Percentiles rank a stretch among this genome's conserved stretches.
These are phyloP conservation scores for Lepidonotus clava DNA, from an alignment of 2,888 invertebrate species.

Conservation along the genomic window DNA sequence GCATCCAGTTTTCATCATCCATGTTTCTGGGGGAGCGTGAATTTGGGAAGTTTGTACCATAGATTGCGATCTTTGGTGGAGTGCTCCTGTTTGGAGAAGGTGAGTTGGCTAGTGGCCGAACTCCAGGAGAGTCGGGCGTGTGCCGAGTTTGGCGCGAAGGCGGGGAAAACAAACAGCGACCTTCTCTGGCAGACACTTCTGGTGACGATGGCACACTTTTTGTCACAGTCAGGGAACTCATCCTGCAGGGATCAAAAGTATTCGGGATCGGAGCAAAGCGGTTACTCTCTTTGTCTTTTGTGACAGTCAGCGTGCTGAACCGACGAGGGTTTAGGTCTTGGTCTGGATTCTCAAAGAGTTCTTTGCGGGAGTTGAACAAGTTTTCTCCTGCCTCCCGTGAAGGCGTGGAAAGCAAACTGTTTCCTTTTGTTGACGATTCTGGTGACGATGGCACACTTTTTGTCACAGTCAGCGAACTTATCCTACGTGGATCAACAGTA, in stretches of 20 bases:
- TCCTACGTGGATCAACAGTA: neutral
- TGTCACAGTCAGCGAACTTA: slow-evolving; percentile 23
- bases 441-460: neutral
- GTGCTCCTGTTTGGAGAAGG: neutral
- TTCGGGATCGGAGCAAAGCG: neutral
- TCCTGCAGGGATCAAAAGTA: neutral
- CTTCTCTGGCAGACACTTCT: neutral
- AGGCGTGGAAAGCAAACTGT: too few species aligned
- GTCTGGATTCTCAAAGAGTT: neutral
- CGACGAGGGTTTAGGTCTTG: neutral
- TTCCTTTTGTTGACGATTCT: too few species aligned
- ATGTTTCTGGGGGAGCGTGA: neutral
- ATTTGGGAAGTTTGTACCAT: slow-evolving; percentile 6
- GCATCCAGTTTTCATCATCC: neutral
- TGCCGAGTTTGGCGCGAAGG: neutral
- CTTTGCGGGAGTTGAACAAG: too few species aligned
- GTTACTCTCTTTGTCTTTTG: slow-evolving; percentile 4
- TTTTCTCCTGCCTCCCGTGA: too few species aligned
- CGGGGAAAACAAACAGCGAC: neutral
- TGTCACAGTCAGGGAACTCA: slow-evolving; percentile 24
- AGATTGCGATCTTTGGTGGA: neutral
- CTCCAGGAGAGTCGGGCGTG: neutral
- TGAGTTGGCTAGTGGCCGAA: neutral
- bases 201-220: neutral
- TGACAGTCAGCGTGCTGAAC: slow-evolving; percentile 47